Evolutionary conservation across 2,113 vertebrate genomes (phyloP).

Genomic region (Helogale parvula): DNA sequence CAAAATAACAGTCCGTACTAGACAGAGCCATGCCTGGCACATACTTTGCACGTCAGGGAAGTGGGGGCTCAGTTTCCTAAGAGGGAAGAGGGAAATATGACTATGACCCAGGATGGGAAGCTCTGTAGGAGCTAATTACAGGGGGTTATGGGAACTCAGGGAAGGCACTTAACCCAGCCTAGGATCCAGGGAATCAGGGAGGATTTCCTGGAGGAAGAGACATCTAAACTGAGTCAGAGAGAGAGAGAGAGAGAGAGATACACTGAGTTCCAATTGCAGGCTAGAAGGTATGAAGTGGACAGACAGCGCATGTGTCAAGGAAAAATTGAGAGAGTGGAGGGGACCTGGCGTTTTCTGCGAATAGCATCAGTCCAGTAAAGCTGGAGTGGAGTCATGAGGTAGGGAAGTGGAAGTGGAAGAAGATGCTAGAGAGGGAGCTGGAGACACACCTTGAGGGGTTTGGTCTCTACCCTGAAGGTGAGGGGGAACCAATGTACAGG

Average conservation of each 20-base stretch:
- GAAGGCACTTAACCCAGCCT: not conserved
- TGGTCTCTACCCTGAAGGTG: not conserved
- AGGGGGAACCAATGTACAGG: not conserved
- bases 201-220: not conserved
- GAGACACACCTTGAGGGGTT: not conserved
- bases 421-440: too few relatives aligned
- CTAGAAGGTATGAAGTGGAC: not conserved
- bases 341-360: not conserved
- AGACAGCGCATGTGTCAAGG: not conserved
- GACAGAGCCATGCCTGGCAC: accelerated
- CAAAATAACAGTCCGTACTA: not conserved
- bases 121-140: not conserved
- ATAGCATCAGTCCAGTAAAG: not conserved
- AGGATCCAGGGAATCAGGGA: not conserved
- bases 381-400: not conserved
- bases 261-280: not conserved
- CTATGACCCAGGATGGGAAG: not conserved
- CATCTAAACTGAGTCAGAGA: not conserved
- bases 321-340: not conserved
- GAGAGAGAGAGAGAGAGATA: not conserved
- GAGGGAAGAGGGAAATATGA: not conserved
- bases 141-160: not conserved
- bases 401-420: not conserved
- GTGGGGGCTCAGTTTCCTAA: not conserved
- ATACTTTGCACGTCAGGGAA: not conserved